Conservation (phyloP, 2,888 invertebrate species). For the Venusia cambrica region DNA sequence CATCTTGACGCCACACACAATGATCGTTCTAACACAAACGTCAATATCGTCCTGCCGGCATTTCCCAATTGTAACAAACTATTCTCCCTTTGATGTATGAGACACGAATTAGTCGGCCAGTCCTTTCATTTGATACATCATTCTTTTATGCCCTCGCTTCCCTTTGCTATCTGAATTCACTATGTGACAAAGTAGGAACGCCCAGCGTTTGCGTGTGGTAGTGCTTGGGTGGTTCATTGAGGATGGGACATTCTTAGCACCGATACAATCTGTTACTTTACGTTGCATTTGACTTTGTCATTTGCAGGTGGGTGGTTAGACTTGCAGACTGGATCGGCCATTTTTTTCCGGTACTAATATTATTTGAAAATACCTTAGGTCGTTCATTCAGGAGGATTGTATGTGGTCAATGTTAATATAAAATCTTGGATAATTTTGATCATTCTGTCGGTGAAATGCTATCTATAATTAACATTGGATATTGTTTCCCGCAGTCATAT, state of each 20-base stretch:
- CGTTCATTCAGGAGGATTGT: no score
- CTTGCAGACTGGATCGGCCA: no score
- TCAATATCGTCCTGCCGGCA: slow-evolving; percentile 49
- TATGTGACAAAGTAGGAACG: slow-evolving; percentile 71
- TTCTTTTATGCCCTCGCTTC: slow-evolving; percentile 36
- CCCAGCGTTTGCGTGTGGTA: slow-evolving; percentile 68
- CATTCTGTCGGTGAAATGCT: no score
- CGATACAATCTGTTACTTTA: slow-evolving; percentile 1
- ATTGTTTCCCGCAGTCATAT: slow-evolving; percentile 12
- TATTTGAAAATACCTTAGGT: no score
- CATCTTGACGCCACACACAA: slow-evolving; percentile 75
- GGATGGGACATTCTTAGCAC: slow-evolving; percentile 12
- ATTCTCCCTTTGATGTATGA: slow-evolving; percentile 73
- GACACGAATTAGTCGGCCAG: slow-evolving; percentile 73
- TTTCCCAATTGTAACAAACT: slow-evolving; percentile 61
- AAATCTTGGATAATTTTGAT: no score
- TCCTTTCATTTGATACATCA: slow-evolving; percentile 52
- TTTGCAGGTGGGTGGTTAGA: no score
- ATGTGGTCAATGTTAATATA: no score
- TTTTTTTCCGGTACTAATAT: no score
- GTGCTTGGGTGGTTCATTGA: slow-evolving; percentile 62
- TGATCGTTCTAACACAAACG: slow-evolving; percentile 64
- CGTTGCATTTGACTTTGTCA: neutral
- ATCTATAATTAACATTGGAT: neutral
- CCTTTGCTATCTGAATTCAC: slow-evolving; percentile 59